Conservation (phyloP, 2,113 vertebrate species). For the Rhadina sibilatrix region DNA sequence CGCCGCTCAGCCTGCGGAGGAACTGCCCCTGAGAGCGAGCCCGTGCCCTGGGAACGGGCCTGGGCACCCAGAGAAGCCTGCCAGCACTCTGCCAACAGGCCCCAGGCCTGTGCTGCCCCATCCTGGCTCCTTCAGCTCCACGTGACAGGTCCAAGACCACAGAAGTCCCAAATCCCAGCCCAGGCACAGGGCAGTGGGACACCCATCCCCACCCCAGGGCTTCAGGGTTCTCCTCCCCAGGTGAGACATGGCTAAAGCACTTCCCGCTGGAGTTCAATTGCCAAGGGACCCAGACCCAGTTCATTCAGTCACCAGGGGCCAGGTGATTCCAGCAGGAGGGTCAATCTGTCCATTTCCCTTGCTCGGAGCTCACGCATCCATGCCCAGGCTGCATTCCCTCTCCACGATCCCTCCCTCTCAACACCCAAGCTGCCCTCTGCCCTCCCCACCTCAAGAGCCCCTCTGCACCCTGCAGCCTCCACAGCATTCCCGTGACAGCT, state of each 20-base stretch:
- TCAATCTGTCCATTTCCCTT: not conserved
- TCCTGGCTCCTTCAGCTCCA: not conserved
- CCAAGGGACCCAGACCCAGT: not conserved
- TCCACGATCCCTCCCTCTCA: not conserved
- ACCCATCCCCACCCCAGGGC: too few relatives aligned
- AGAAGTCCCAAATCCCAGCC: not conserved
- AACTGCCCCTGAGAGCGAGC: rapidly evolving
- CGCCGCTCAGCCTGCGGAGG: not conserved
- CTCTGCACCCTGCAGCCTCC: not conserved
- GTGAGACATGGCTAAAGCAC: not conserved
- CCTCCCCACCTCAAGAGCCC: not conserved
- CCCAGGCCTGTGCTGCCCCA: not conserved
- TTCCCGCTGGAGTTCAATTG: not conserved
- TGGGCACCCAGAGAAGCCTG: rapidly evolving
- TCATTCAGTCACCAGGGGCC: not conserved
- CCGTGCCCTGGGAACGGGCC: rapidly evolving
- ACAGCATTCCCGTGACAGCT: rapidly evolving
- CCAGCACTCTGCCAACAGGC: not conserved
- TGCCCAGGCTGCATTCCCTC: not conserved
- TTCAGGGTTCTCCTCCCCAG: not conserved
- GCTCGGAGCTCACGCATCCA: rapidly evolving
- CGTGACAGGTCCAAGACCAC: rapidly evolving
- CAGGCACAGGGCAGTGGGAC: not conserved
- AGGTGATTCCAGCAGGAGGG: not conserved
- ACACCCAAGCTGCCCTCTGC: too few relatives aligned